phyloP scores from a whole-genome alignment of 2,888 invertebrate species.

The Amiota communis region DNA sequence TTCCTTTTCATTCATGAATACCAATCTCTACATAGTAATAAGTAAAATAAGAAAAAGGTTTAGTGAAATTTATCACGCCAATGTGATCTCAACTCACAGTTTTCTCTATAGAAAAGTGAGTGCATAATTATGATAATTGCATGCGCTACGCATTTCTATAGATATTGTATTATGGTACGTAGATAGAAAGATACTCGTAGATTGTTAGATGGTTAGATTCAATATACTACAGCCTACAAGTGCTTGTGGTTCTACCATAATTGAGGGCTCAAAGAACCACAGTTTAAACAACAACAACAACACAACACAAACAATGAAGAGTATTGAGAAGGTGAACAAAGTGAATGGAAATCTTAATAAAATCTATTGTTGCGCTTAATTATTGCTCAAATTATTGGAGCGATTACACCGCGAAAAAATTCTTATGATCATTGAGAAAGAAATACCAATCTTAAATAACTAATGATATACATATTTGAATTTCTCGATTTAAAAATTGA shows the following conservation, averaged over 20 bases:
- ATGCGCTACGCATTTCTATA: slow-evolving; percentile 36
- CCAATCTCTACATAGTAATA: too few species aligned
- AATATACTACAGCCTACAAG: slow-evolving; percentile 6
- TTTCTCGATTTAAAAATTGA: too few species aligned
- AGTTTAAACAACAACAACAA: slow-evolving; percentile 20
- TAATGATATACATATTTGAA: too few species aligned
- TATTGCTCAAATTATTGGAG: slow-evolving; percentile 64
- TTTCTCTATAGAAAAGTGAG: slow-evolving; percentile 2
- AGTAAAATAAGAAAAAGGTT: slow-evolving; percentile 2
- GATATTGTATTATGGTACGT: not conserved
- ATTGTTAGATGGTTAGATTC: not conserved
- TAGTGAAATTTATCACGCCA: slow-evolving; percentile 46
- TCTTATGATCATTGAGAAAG: not conserved
- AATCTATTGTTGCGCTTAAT: slow-evolving; percentile 67
- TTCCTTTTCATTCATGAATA: slow-evolving; percentile 4
- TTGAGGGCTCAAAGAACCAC: slow-evolving; percentile 30
- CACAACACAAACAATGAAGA: not conserved
- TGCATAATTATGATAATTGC: slow-evolving; percentile 56
- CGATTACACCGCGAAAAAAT: slow-evolving; percentile 43
- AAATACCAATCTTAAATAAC: too few species aligned
- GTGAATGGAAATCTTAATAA: slow-evolving; percentile 55
- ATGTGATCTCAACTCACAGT: slow-evolving; percentile 48
- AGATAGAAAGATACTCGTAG: not conserved
- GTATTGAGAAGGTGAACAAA: slow-evolving; percentile 9
- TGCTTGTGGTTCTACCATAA: slow-evolving; percentile 16